phyloP scores from a whole-genome alignment of 2,113 vertebrate species.

The Lophura nycthemera region DNA sequence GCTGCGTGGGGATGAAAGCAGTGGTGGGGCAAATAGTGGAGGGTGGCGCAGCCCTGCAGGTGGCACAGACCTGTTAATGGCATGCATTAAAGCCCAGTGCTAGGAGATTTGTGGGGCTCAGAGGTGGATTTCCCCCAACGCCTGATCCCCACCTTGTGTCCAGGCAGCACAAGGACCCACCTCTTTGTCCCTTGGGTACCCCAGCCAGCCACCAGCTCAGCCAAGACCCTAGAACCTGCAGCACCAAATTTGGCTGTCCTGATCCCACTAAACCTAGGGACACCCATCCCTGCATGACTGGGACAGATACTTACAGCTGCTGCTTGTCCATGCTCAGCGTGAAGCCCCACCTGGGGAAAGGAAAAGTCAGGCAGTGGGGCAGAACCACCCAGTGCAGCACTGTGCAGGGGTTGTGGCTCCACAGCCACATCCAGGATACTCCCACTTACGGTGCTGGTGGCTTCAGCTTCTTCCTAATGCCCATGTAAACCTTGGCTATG shows the following conservation, averaged over 20 bases:
- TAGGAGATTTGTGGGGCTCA: accelerated
- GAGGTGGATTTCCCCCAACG: background rate
- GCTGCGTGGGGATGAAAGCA: background rate
- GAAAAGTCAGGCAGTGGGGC: background rate
- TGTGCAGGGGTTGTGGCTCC: background rate
- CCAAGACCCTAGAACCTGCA: background rate
- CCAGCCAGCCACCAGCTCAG: background rate
- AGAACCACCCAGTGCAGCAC: background rate
- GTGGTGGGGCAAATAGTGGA: background rate
- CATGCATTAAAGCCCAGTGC: background rate
- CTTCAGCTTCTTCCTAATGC: constrained; percentile 93
- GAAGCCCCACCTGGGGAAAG: constrained; percentile 89
- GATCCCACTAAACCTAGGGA: background rate
- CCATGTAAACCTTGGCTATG: constrained; percentile 92
- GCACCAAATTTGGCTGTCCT: background rate
- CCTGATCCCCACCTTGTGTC: background rate
- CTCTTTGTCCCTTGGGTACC: background rate
- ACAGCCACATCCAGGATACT: background rate
- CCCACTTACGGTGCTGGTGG: constrained; percentile 87
- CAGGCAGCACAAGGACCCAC: background rate
- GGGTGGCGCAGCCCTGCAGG: background rate
- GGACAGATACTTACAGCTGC: constrained; percentile 88
- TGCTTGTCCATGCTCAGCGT: constrained; percentile 91
- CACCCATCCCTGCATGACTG: accelerated
- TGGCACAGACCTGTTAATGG: background rate